Evolutionary conservation across 2,888 invertebrate species (phyloP), one percentile per base, ranked within the genome.

Genomic region (Ophion costatus): DNA sequence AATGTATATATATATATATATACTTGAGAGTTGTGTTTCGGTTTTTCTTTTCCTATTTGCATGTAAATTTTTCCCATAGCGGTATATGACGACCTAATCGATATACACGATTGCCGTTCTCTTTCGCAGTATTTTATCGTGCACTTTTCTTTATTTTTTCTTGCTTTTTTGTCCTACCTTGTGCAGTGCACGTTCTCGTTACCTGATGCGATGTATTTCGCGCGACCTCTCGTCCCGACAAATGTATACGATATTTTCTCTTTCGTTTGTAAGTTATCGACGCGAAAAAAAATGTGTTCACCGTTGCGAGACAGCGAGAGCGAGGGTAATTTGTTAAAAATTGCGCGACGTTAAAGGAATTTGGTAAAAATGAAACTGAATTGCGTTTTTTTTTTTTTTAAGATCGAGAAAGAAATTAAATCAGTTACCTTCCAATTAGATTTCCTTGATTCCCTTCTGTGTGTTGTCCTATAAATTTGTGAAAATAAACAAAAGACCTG

Each of bases 351-450:
- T 11, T 17, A 29, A 63, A 56, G 29, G 22, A 24, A 33, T 76
- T 45, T 11, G 2, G 14, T 3, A 11, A 42, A 77, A 85, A 82
- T 82, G 73, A 74, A 82, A 66, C 42, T 29, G 56, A 67, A 38
- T 38, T 51, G 38, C 51, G 51, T 74, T 42, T 57, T 45, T 51
- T 24, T 67, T 59, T 17, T 51, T 24, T 67, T 59, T 17, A 38
- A 38, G 9, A 20, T 20, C 11, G 33, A 33, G 14, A 51, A 78
- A 61, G 20, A 61, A 78, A 70, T 29, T 38, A 66, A 66, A 75
- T 66, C 78, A 51, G 11, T 70, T 14, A 63, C 56, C 51, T 20
- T 69, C 79, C 74, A 24, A 80, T 11, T 42, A 64, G 51, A 74
- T 61, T 45, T 10, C 77, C 80, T 69, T 45, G 20, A 33, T 57